These are phyloP conservation scores for Sebastes nivosus DNA, from an alignment of 2,797 vertebrate genomes.

Conservation along the genomic window DNA sequence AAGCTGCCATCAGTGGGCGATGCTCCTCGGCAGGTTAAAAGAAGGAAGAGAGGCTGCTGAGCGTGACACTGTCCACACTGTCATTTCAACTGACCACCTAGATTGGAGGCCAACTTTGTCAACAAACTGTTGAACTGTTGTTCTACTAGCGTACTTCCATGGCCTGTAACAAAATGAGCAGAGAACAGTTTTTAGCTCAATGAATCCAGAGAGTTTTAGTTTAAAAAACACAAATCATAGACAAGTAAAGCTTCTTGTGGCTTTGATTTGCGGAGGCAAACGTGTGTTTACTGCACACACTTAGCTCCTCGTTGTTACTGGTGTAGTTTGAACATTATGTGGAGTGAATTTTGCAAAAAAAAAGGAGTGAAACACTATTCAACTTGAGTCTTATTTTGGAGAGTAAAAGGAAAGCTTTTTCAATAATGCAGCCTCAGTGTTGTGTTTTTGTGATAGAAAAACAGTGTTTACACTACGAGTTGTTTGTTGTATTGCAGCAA, in stretches of 20 bases:
- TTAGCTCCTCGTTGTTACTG: constrained; percentile 5
- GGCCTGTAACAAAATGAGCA: background rate
- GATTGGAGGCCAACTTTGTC: constrained; percentile 47
- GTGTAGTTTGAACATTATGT: constrained; percentile 20
- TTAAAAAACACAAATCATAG: background rate
- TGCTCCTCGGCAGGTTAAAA: constrained; percentile 57
- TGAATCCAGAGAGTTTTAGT: constrained; percentile 4
- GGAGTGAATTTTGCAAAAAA: constrained; percentile 10
- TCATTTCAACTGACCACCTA: constrained; percentile 46
- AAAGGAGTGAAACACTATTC: constrained; percentile 31
- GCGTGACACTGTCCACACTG: constrained; percentile 40
- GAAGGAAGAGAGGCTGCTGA: constrained; percentile 48
- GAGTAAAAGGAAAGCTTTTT: constrained; percentile 52
- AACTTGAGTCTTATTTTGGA: constrained; percentile 24
- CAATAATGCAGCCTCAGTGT: constrained; percentile 28
- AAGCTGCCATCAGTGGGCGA: constrained; percentile 53
- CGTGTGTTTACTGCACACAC: constrained; percentile 18
- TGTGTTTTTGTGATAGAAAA: constrained; percentile 60
- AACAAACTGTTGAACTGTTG: constrained; percentile 22
- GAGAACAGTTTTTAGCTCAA: background rate
- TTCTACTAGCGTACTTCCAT: background rate
- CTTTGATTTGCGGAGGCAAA: constrained; percentile 21
- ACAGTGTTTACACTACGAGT: constrained; percentile 54
- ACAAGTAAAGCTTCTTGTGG: constrained; percentile 1
- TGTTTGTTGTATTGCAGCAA: constrained; percentile 64